A percentile compares a stretch with the other conserved stretches of the same genome.
Evolutionary conservation across 1,140 invertebrate genomes (phyloP).

Genomic region (Leptoteleia sp.): DNA sequence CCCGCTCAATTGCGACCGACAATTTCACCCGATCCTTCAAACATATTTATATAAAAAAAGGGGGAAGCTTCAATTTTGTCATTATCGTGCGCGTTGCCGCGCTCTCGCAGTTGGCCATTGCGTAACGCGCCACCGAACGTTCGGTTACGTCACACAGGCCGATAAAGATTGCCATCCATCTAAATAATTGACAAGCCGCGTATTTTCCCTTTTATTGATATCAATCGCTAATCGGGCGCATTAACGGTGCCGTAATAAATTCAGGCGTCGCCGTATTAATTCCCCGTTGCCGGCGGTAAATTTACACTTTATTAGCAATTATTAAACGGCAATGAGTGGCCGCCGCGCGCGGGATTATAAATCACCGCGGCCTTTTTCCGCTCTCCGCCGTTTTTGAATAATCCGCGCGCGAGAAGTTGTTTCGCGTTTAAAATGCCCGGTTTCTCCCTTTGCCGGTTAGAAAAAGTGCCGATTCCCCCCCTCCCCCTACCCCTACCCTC

Average conservation of each 20-base stretch:
- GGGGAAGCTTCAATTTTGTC: no score
- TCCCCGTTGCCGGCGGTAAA: conserved; percentile 36
- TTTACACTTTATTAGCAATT: conserved; percentile 63
- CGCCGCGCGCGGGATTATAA: conserved; percentile 34
- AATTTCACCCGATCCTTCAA: no score
- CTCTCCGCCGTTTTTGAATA: conserved; percentile 26
- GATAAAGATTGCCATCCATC: conserved; percentile 48
- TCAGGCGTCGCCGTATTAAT: conserved; percentile 50
- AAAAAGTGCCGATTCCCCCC: conserved; percentile 38
- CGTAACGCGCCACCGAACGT: background rate
- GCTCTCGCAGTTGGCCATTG: conserved; percentile 9
- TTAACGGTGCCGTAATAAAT: conserved; percentile 25
- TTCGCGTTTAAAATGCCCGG: conserved; percentile 19
- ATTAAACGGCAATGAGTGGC: conserved; percentile 44
- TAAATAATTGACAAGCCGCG: conserved; percentile 62
- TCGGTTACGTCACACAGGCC: conserved; percentile 29
- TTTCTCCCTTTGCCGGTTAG: conserved; percentile 2
- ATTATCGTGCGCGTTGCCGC: no score
- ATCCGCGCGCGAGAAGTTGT: conserved; percentile 39
- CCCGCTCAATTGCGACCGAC: no score
- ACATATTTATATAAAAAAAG: no score
- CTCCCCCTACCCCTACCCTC: no score
- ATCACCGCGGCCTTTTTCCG: conserved; percentile 31
- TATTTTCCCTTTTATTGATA: conserved; percentile 57
- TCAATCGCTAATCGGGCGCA: conserved; percentile 45